These are phyloP conservation scores for Megalopta genalis DNA, from an alignment of 1,140 invertebrate species.

Conservation along the genomic window DNA sequence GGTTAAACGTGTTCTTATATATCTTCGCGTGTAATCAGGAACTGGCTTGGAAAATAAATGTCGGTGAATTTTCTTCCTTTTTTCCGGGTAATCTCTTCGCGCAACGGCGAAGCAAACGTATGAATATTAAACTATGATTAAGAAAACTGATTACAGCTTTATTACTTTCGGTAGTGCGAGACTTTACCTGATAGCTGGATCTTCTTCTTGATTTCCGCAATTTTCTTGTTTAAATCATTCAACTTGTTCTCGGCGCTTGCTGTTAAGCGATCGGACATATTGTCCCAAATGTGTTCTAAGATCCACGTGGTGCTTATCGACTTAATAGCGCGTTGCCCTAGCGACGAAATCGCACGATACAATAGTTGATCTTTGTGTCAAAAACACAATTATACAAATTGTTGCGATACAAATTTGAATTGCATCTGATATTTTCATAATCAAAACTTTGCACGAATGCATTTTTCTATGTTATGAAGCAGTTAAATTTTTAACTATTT, in stretches of 20 bases:
- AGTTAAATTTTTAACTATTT: too few relatives aligned
- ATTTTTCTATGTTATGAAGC: too few relatives aligned
- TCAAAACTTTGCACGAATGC: too few relatives aligned
- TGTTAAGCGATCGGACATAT: constrained; percentile 65
- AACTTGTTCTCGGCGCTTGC: constrained; percentile 80
- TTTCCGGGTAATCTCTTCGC: not conserved
- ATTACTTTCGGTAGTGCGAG: not conserved
- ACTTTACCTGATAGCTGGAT: constrained; percentile 87
- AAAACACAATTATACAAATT: too few relatives aligned
- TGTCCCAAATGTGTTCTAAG: constrained; percentile 27
- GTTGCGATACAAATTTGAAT: too few relatives aligned
- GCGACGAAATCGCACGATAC: constrained; percentile 17
- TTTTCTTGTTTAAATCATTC: constrained; percentile 86
- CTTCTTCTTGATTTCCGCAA: constrained; percentile 90
- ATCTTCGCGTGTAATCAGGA: constrained; percentile 53
- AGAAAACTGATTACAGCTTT: constrained; percentile 14
- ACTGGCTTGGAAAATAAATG: constrained; percentile 47
- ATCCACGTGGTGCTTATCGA: constrained; percentile 60
- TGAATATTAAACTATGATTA: constrained; percentile 43
- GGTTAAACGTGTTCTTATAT: constrained; percentile 58
- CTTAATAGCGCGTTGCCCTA: constrained; percentile 56
- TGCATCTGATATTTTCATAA: too few relatives aligned
- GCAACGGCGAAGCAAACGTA: constrained; percentile 18
- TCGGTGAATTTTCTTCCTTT: constrained; percentile 43
- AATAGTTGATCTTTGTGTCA: not conserved